Evolutionary conservation across 1,140 invertebrate genomes (phyloP).

Genomic region (Bombus difficillimus): DNA sequence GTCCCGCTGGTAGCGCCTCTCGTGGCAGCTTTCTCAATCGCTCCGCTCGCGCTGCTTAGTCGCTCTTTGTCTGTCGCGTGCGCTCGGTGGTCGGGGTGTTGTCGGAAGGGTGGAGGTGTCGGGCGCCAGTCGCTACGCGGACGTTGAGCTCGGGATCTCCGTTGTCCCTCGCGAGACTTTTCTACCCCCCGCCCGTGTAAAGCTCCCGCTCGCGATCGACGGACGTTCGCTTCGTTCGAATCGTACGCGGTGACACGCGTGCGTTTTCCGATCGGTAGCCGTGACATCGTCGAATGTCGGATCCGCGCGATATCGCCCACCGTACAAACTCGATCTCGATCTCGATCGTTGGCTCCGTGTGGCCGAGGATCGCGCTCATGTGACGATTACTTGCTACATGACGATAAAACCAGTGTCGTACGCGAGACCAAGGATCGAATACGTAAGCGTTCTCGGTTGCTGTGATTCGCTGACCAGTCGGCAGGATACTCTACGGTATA

Average conservation of each 20-base stretch:
- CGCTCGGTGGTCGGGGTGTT: conserved; percentile 63
- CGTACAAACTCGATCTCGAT: conserved; percentile 21
- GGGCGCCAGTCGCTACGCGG: conserved; percentile 72
- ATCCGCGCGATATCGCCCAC: not conserved
- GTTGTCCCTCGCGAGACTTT: conserved; percentile 35
- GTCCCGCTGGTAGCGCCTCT: conserved; percentile 51
- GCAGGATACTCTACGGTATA: conserved; percentile 20
- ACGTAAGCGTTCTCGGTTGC: not conserved
- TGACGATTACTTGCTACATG: not conserved
- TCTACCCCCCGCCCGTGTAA: not conserved
- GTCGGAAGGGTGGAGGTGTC: conserved; percentile 72
- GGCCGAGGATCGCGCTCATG: conserved; percentile 11
- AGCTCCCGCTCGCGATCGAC: not conserved
- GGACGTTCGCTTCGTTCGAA: not conserved
- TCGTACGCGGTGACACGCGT: not conserved
- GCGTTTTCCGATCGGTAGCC: not conserved
- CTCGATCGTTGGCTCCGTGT: conserved; percentile 22
- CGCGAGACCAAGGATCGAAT: not conserved
- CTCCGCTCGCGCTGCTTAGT: conserved; percentile 22
- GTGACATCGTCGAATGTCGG: conserved; percentile 28
- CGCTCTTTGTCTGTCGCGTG: conserved; percentile 44
- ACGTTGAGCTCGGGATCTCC: conserved; percentile 64
- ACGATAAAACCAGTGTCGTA: not conserved
- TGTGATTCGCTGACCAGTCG: conserved; percentile 10
- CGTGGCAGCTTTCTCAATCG: conserved; percentile 53